phyloP scores from a whole-genome alignment of 2,888 invertebrate species.

The Noctua janthe region DNA sequence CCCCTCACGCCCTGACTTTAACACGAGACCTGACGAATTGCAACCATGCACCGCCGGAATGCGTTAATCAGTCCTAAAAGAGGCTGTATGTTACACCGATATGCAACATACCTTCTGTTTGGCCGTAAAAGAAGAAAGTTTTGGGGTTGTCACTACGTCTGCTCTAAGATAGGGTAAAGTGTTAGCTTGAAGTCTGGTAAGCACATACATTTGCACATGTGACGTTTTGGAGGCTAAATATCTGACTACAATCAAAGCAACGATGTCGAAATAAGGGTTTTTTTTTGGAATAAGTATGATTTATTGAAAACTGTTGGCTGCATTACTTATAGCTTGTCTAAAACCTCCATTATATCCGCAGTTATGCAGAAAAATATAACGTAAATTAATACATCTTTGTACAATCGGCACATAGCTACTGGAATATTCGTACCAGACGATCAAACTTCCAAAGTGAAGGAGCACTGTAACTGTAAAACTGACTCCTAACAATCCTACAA shows the following conservation, averaged over 20 bases:
- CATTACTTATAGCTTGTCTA: not conserved
- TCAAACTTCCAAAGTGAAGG: not conserved
- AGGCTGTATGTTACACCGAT: slow-evolving; percentile 49
- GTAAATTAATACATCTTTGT: not conserved
- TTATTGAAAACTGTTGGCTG: not conserved
- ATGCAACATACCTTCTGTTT: not conserved
- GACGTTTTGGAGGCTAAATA: not conserved
- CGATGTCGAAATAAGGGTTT: not conserved
- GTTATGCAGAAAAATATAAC: not conserved
- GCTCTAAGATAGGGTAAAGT: too few relatives aligned
- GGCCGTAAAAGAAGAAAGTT: too few relatives aligned
- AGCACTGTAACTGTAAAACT: not conserved
- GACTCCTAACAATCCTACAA: not conserved
- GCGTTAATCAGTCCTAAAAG: slow-evolving; percentile 75
- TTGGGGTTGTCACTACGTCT: not conserved
- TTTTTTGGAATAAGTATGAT: not conserved
- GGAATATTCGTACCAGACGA: not conserved
- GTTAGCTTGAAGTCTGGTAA: not conserved
- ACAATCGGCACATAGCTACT: not conserved
- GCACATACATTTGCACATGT: not conserved
- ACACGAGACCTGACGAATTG: slow-evolving; percentile 70
- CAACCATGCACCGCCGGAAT: slow-evolving; percentile 76
- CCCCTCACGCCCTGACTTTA: slow-evolving; percentile 18
- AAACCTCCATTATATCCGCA: not conserved
- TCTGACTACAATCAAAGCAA: not conserved